A percentile compares a stretch with the other conserved stretches of the same genome.
Conservation (phyloP, 1,140 invertebrate species). For the Laupala kohalensis region DNA sequence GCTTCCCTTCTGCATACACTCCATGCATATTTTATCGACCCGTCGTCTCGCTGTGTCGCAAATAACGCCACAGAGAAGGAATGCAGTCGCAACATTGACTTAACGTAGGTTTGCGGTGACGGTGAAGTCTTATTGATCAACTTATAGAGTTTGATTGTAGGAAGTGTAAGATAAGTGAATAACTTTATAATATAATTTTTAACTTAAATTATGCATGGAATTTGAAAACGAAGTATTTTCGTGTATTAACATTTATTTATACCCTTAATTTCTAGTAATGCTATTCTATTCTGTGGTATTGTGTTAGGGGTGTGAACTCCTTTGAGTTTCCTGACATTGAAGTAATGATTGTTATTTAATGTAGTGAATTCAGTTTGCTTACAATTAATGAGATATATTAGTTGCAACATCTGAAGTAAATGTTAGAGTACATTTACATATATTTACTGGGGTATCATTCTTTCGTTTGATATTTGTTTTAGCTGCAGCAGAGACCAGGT, state of each 20-base stretch:
- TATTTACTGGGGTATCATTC: constrained; percentile 1
- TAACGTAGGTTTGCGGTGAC: not conserved
- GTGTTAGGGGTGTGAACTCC: too few species aligned
- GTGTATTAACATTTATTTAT: too few species aligned
- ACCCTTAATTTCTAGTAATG: too few species aligned
- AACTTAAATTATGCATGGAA: too few species aligned
- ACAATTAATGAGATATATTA: constrained; percentile 22
- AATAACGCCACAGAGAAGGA: not conserved
- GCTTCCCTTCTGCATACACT: not conserved
- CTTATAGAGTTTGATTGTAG: too few species aligned
- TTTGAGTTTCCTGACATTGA: too few species aligned
- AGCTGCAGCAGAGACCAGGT: constrained; percentile 36
- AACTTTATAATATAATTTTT: too few species aligned
- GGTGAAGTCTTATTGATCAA: not conserved
- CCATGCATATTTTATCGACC: not conserved
- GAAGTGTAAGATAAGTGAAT: too few species aligned
- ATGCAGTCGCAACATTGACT: not conserved
- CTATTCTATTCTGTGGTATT: too few species aligned
- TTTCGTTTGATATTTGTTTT: constrained; percentile 2
- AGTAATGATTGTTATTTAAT: not conserved
- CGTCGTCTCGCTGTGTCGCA: not conserved
- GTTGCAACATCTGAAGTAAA: constrained; percentile 20
- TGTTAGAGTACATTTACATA: not conserved
- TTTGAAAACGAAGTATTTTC: too few species aligned
- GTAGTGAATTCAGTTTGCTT: not conserved